These are phyloP conservation scores for Rutilus rutilus DNA, from an alignment of 2,113 vertebrate genomes.

Conservation along the genomic window DNA sequence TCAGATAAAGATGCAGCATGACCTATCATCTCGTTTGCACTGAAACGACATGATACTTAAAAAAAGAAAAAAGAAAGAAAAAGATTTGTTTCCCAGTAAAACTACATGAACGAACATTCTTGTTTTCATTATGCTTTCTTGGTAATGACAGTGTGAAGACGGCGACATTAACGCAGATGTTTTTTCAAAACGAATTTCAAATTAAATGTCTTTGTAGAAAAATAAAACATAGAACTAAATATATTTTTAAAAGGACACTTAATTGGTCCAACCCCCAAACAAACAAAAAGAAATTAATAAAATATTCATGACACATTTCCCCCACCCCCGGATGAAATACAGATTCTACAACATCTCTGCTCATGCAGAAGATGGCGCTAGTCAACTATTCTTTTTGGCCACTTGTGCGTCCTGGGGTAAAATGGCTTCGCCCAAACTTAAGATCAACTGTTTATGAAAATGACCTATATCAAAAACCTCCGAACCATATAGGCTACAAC, in stretches of 20 bases:
- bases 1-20: neutral
- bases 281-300: neutral
- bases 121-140: neutral
- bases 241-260: neutral
- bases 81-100: neutral
- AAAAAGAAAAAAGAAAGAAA: no score
- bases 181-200: neutral
- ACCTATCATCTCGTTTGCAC: no score
- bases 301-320: neutral
- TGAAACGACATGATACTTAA: neutral
- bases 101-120: neutral
- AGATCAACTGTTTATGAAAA: neutral
- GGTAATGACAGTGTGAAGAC: neutral
- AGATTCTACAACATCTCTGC: neutral
- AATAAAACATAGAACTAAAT: neutral
- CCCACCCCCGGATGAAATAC: neutral
- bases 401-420: neutral
- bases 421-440: neutral
- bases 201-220: neutral
- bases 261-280: neutral
- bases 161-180: neutral
- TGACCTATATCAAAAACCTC: neutral
- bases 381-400: neutral
- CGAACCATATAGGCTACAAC: neutral
- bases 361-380: conserved; percentile 8